Percentiles rank a stretch among this genome's conserved stretches.
phyloP scores from a whole-genome alignment of 2,797 vertebrate species.

The Karalla daura region DNA sequence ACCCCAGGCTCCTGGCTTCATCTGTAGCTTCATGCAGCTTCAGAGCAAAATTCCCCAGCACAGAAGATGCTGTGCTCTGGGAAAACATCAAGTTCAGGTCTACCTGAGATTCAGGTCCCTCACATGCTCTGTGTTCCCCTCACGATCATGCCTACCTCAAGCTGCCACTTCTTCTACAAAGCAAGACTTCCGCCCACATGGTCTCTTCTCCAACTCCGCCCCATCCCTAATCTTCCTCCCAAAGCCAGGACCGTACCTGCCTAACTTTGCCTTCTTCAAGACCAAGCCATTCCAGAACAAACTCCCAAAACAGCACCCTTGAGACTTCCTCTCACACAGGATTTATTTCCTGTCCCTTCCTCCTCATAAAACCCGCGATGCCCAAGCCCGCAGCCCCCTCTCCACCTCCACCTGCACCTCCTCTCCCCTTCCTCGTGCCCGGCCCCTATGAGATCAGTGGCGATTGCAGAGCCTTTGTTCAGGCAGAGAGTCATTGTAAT shows the following conservation, averaged over 20 bases:
- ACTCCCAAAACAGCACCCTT: conserved; percentile 2
- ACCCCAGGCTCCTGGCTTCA: neutral
- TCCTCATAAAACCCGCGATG: neutral
- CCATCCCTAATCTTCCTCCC: neutral
- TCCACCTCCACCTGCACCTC: conserved; percentile 22
- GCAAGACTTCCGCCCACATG: conserved; percentile 1
- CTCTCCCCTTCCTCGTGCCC: conserved; percentile 14
- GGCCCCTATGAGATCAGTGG: conserved; percentile 62
- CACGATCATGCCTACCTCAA: neutral
- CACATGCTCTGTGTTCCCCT: neutral
- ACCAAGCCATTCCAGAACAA: neutral
- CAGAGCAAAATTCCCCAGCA: neutral
- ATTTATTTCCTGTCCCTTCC: conserved; percentile 10
- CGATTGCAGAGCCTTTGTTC: conserved; percentile 76
- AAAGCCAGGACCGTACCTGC: neutral
- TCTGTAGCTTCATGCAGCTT: conserved; percentile 1
- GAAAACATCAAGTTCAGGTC: neutral
- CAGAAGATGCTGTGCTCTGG: neutral
- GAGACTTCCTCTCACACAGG: neutral
- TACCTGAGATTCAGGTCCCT: neutral
- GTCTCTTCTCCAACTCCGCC: conserved; percentile 11
- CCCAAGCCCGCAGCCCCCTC: conserved; percentile 7
- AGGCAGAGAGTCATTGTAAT: conserved; percentile 66
- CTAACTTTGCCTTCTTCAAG: neutral
- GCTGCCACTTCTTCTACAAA: neutral